Conservation (phyloP, 2,888 invertebrate species). For the Kryphioiulus occultus region DNA sequence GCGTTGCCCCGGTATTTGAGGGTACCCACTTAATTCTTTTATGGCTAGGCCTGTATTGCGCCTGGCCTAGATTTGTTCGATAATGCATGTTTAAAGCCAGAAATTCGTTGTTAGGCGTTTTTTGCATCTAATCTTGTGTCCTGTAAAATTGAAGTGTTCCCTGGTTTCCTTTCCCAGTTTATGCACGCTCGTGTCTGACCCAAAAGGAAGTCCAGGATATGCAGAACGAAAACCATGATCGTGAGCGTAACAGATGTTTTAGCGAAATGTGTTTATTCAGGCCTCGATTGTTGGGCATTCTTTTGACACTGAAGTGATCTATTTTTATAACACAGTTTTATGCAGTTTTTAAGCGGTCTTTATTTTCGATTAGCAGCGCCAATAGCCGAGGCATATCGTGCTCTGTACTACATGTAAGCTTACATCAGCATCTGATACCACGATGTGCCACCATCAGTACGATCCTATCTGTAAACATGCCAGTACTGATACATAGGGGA, state of each 20-base stretch:
- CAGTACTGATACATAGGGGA: not conserved
- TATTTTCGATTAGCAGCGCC: not conserved
- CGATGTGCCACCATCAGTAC: not conserved
- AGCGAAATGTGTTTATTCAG: conserved; percentile 24
- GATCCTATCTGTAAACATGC: not conserved
- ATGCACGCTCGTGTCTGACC: conserved; percentile 29
- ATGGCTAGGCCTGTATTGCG: conserved; percentile 11
- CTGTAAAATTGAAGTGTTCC: conserved; percentile 36
- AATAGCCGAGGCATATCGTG: not conserved
- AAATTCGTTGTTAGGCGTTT: conserved; percentile 29
- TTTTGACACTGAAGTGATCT: conserved; percentile 39
- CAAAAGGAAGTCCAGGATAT: conserved; percentile 40
- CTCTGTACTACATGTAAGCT: not conserved
- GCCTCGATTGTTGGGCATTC: conserved; percentile 29
- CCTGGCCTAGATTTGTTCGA: conserved; percentile 33
- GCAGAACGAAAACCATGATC: not conserved
- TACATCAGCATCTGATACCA: not conserved
- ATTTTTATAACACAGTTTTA: conserved; percentile 13
- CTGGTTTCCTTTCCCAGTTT: conserved; percentile 32
- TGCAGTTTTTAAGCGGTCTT: not conserved
- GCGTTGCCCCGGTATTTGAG: not conserved
- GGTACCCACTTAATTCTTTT: conserved; percentile 39
- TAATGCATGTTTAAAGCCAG: conserved; percentile 39
- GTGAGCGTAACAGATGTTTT: not conserved
- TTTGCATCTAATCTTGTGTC: not conserved